phyloP scores from a whole-genome alignment of 2,888 invertebrate genomes.

The Aphidoletes aphidimyza region DNA sequence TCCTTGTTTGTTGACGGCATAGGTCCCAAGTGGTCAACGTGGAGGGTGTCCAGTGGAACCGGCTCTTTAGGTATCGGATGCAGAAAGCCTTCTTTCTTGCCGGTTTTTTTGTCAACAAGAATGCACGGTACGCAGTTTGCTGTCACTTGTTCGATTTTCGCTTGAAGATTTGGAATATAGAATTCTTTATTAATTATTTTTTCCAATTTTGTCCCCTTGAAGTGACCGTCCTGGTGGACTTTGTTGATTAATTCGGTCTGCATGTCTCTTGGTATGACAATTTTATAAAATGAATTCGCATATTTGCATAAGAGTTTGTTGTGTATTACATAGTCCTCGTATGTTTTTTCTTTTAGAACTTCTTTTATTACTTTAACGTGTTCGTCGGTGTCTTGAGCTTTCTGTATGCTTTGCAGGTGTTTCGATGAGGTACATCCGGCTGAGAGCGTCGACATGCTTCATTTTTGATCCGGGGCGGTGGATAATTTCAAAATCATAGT shows the following conservation, averaged over 20 bases:
- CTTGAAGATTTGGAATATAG: conserved; percentile 59
- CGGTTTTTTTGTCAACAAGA: conserved; percentile 59
- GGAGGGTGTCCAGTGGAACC: conserved; percentile 60
- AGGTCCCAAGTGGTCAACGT: conserved; percentile 63
- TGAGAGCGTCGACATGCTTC: conserved; percentile 61
- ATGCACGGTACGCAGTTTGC: conserved; percentile 57
- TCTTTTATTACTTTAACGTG: too few relatives aligned
- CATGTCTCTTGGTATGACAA: too few relatives aligned
- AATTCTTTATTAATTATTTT: conserved; percentile 58
- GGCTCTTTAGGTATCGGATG: conserved; percentile 61
- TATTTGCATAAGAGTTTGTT: too few relatives aligned
- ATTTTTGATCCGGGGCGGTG: conserved; percentile 57
- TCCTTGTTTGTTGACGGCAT: conserved; percentile 59
- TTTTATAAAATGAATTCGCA: too few relatives aligned
- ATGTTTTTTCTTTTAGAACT: too few relatives aligned
- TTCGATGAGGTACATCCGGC: conserved; percentile 54
- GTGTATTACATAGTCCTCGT: too few relatives aligned
- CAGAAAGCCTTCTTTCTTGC: conserved; percentile 62
- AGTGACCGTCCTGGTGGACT: neutral
- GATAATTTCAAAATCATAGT: neutral
- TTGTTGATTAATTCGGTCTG: too few relatives aligned
- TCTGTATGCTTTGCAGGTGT: too few relatives aligned
- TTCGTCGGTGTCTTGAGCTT: too few relatives aligned
- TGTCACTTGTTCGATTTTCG: conserved; percentile 23
- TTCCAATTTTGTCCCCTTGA: neutral